A percentile compares a stretch with the other conserved stretches of the same genome.
Conservation (phyloP, 2,888 invertebrate species). For the Drosophila quinaria region DNA sequence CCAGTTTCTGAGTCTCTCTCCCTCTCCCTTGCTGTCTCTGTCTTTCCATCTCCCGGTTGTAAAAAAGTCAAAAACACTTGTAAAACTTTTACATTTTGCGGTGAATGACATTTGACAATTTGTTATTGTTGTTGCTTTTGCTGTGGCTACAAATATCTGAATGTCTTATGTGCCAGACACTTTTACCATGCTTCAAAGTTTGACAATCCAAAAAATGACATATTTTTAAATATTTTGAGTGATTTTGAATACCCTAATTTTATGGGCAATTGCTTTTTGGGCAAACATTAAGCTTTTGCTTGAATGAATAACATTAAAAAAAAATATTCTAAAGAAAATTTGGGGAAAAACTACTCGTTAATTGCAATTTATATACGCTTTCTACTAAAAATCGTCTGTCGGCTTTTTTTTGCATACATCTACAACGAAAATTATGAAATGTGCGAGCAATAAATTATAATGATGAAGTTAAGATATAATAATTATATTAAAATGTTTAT, state of each 20-base stretch:
- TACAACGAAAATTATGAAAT: no score
- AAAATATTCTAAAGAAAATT: background rate
- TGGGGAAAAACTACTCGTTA: background rate
- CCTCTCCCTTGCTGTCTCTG: background rate
- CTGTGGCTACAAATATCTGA: constrained; percentile 59
- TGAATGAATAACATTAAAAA: no score
- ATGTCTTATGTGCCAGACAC: constrained; percentile 62
- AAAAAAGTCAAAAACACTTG: constrained; percentile 72
- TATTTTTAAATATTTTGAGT: constrained; percentile 26
- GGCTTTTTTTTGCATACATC: no score
- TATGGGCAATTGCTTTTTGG: no score
- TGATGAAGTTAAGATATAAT: no score
- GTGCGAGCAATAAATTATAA: no score
- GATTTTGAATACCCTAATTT: background rate
- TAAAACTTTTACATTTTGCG: constrained; percentile 76
- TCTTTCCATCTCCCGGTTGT: constrained; percentile 14
- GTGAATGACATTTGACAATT: constrained; percentile 43
- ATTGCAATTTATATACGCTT: background rate
- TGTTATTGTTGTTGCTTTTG: constrained; percentile 25
- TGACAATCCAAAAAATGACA: constrained; percentile 40
- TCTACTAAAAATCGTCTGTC: background rate
- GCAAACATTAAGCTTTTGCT: background rate
- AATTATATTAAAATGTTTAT: no score
- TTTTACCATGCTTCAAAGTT: constrained; percentile 48
- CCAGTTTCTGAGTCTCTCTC: background rate